These are phyloP conservation scores for Drosophila mimica DNA, from an alignment of 2,888 invertebrate species.

Conservation along the genomic window DNA sequence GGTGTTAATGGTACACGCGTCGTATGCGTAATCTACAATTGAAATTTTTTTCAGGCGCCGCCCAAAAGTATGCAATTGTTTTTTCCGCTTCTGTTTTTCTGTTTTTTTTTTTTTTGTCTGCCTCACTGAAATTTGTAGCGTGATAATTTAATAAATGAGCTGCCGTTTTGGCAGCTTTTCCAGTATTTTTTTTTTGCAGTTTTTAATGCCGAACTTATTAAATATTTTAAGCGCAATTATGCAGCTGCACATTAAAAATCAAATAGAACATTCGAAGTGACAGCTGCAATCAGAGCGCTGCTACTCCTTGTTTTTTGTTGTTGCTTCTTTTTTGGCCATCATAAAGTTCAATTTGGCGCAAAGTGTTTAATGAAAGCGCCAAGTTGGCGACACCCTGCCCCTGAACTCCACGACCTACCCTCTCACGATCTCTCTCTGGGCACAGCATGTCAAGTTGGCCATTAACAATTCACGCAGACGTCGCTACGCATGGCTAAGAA, in stretches of 20 bases:
- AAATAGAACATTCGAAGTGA: constrained; percentile 72
- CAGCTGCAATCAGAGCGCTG: constrained; percentile 73
- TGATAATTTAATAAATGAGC: constrained; percentile 56
- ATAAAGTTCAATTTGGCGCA: constrained; percentile 82
- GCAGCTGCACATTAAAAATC: constrained; percentile 76
- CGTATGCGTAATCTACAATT: constrained; percentile 52
- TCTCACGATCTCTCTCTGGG: neutral
- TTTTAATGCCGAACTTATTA: constrained; percentile 34
- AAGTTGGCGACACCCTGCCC: constrained; percentile 44
- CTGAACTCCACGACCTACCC: neutral
- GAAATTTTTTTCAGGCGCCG: constrained; percentile 30
- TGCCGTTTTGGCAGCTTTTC: constrained; percentile 15
- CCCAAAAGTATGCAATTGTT: constrained; percentile 56
- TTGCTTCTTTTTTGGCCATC: constrained; percentile 56
- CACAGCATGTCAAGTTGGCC: constrained; percentile 69
- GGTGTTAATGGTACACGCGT: constrained; percentile 60
- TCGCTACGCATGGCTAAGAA: constrained; percentile 65
- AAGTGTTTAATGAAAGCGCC: constrained; percentile 80
- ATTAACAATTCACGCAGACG: constrained; percentile 73
- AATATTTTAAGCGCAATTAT: constrained; percentile 76
- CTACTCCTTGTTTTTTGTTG: neutral
- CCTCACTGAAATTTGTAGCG: constrained; percentile 4
- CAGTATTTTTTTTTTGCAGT: neutral
- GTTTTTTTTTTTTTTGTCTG: constrained; percentile 12
- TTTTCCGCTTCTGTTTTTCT: neutral